These are phyloP conservation scores for Cheilosia vernalis DNA, from an alignment of 2,888 invertebrate species.

Conservation along the genomic window DNA sequence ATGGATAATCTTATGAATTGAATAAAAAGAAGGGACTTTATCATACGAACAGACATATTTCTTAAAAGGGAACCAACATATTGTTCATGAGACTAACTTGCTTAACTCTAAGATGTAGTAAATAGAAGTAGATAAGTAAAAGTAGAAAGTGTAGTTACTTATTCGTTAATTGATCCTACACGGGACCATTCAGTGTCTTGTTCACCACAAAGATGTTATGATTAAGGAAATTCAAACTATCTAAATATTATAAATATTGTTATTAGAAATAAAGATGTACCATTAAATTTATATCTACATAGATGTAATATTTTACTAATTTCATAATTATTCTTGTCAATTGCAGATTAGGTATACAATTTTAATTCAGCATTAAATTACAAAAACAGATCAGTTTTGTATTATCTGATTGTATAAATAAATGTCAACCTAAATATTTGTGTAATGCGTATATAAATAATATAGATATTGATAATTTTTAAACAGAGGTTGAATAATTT, in stretches of 20 bases:
- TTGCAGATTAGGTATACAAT: constrained; percentile 45
- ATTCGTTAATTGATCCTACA: constrained; percentile 74
- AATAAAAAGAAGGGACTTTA: constrained; percentile 18
- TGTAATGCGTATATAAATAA: constrained; percentile 52
- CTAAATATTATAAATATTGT: constrained; percentile 39
- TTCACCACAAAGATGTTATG: constrained; percentile 66
- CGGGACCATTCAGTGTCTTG: constrained; percentile 77
- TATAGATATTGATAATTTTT: constrained; percentile 59
- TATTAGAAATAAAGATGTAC: constrained; percentile 1
- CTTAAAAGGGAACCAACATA: constrained; percentile 73
- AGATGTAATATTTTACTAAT: constrained; percentile 55
- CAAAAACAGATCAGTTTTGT: constrained; percentile 39
- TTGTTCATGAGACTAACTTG: constrained; percentile 74
- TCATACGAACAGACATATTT: constrained; percentile 64
- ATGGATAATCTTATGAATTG: constrained; percentile 38
- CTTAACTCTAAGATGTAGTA: constrained; percentile 52
- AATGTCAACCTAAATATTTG: constrained; percentile 57
- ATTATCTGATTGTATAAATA: constrained; percentile 57
- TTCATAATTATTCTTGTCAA: constrained; percentile 68
- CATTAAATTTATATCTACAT: constrained; percentile 14
- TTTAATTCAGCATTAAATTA: constrained; percentile 41
- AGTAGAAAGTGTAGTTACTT: constrained; percentile 39
- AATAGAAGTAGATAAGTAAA: constrained; percentile 16
- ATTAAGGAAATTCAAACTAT: constrained; percentile 52
- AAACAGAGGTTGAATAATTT: neutral